Percentiles rank a stretch among this genome's conserved stretches.
phyloP scores from a whole-genome alignment of 2,113 vertebrate genomes.

The Elachura formosa region DNA sequence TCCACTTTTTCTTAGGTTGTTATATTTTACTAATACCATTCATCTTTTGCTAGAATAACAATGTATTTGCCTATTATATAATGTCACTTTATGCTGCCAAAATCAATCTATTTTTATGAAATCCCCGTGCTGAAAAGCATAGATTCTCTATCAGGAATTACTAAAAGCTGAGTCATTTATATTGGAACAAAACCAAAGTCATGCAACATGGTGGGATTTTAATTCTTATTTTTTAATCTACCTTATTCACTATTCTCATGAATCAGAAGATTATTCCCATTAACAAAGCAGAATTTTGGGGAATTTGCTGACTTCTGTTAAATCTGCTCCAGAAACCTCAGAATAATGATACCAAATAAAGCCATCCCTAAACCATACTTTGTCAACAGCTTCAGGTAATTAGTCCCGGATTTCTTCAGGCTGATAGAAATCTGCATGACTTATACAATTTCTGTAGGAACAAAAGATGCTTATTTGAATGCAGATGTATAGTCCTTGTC shows the following conservation, averaged over 20 bases:
- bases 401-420: background rate
- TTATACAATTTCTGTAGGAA: background rate
- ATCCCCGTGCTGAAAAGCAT: background rate
- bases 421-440: background rate
- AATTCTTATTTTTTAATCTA: background rate
- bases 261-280: background rate
- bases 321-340: background rate
- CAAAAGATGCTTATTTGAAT: background rate
- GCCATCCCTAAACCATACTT: background rate
- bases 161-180: background rate
- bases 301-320: background rate
- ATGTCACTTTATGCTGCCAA: background rate
- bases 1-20: background rate
- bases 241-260: background rate
- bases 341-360: background rate
- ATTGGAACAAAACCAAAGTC: background rate
- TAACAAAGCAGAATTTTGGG: background rate
- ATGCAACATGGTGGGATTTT: background rate
- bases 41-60: background rate
- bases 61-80: background rate
- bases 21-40: background rate
- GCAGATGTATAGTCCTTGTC: background rate
- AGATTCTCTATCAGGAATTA: background rate
- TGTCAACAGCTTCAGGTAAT: background rate
- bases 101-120: background rate